Evolutionary conservation across 2,888 invertebrate genomes (phyloP), one percentile per base, ranked within the genome.

Genomic region (Pimpla rufipes): DNA sequence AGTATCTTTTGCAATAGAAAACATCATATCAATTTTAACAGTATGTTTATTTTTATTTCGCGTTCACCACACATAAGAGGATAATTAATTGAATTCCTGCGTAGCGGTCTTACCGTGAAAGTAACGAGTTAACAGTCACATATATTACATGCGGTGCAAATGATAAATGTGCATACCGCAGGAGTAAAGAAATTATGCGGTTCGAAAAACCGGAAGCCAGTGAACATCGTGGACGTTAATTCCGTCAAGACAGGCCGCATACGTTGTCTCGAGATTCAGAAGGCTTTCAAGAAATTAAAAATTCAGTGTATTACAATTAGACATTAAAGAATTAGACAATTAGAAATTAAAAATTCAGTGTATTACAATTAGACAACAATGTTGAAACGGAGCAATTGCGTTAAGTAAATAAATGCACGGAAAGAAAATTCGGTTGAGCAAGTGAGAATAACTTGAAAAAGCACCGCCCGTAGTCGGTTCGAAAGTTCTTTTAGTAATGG

Each of bases 31-130:
- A 29, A 29, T 29, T 29, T 29, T 5, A 29, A 29, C 29, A 29
- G 3, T 29, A 29, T 29, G 29, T 29, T 29, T 29, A 29, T 29
- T 29, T 29, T 29, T 29, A 29, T 29, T 29, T 29, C 29, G 29
- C 29, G 29, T 16, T 82, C 78, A 45, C 35, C 18, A 50, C 18
- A 47, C 47, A 50, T 47, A 59, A 64, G 57, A 83, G 79, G 47
- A 67, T 76, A 75, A 71, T 83, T 83, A 83, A 83, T 76, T 79
- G 75, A 55, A 79, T 71, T 66, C 47, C 37, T 57, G 47, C 23
- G 47, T 21, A 11, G 52, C 70, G 74, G 64, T 79, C 71, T 83
- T 71, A 71, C 66, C 79, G 83, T 83, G 83, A 83, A 83, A 79
- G 83, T 74, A 76, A 71, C 83, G 21, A 62, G 71, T 78, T 21